phyloP scores from a whole-genome alignment of 2,797 vertebrate genomes.

The Microctenopoma steveboyesi region DNA sequence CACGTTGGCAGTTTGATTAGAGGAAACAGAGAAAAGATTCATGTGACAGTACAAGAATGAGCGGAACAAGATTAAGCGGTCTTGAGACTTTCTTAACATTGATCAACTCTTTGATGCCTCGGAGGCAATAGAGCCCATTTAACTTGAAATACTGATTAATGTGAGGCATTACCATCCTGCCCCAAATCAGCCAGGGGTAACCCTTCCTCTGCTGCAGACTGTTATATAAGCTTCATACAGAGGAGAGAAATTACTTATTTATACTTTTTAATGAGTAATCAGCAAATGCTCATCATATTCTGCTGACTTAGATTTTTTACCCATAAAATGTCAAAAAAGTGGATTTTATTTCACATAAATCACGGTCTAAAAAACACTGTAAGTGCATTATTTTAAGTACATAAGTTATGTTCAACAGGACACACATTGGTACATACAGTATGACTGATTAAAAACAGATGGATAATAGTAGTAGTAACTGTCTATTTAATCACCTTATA shows the following conservation, averaged over 20 bases:
- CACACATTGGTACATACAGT: no score
- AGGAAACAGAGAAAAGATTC: constrained; percentile 23
- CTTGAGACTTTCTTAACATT: constrained; percentile 41
- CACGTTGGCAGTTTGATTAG: constrained; percentile 10
- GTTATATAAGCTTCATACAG: constrained; percentile 36
- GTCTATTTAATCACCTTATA: background rate
- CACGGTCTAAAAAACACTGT: background rate
- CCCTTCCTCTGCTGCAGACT: constrained; percentile 22
- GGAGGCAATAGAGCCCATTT: constrained; percentile 38
- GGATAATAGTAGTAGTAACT: no score
- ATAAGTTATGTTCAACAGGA: no score
- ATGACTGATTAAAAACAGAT: background rate
- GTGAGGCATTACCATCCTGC: constrained; percentile 15
- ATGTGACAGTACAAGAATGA: constrained; percentile 11
- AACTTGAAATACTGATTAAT: constrained; percentile 25
- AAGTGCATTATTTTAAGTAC: background rate
- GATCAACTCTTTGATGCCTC: constrained; percentile 41
- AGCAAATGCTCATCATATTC: constrained; percentile 26
- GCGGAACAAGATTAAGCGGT: constrained; percentile 30
- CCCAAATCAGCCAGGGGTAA: constrained; percentile 38
- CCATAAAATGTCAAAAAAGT: background rate
- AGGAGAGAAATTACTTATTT: constrained; percentile 48
- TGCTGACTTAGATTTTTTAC: constrained; percentile 28
- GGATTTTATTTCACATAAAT: constrained; percentile 6
- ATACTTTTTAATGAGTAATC: constrained; percentile 28